Base-by-base conservation (phyloP, 2,888 invertebrate genomes). In the Acrobasis consociella region DNA sequence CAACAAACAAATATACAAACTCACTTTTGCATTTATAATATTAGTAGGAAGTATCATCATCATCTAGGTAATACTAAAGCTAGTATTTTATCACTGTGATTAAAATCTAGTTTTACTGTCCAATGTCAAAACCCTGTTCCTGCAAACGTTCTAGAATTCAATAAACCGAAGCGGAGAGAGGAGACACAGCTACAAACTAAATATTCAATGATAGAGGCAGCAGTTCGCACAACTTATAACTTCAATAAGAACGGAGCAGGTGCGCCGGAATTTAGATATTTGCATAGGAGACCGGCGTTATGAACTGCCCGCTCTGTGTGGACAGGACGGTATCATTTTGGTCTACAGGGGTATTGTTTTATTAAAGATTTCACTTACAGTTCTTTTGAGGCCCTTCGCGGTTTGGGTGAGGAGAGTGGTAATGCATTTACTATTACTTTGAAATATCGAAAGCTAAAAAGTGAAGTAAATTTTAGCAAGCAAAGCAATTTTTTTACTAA, bases 161-260 rank as follows among this genome's bases (percentile, higher is more conserved):
- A 85, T 85, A 85, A 73, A 75, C 69, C 61, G 38, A 64, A 31
- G 55, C 61, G 64, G 69, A 77, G 83, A 71, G 5, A 0, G 31
- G 31, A 70, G 77, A 77, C 83, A 84, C 65, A 72, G 74, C 70
- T 72, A 75, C 71, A 67, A 73, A 73, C 69, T 74, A 73, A 72
- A 77, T 75, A 79, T 76, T 77, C 78, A 80, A 81, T 81, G 77
- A 81, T 77, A 77, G 75, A 81, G 78, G 74, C 72, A 78, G 76
- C 83, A 87, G 85, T 90, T 89, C 85, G 89, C 85, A 83, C 84
- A 91, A 91, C 87, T 91, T 92, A 91, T 89, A 91, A 89, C 87
- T 87, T 85, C 91, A 92, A 91, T 91, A 91, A 89, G 82, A 81
- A 72, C 72, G 83, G 83, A 74, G 83, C 91, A 91, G 92, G 91